Base-by-base conservation (phyloP, 53 echinoderm and acorn worm species). In the Antedon mediterranea region DNA sequence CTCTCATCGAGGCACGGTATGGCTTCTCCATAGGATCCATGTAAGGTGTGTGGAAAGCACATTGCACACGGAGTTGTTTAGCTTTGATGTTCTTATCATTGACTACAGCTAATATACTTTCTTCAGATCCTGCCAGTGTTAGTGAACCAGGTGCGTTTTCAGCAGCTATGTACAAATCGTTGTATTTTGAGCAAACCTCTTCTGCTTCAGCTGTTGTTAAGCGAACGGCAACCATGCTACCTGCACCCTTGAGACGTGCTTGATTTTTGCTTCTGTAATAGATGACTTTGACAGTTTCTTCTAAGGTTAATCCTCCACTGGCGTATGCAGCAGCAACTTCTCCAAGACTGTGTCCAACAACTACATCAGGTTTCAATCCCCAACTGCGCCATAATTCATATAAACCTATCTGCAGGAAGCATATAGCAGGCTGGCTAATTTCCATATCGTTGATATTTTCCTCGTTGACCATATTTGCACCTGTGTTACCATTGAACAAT, bases 271-370 rank as follows among this genome's bases (percentile, higher is more conserved):
- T 91, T 43, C 95, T 82, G 73, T 92, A 84, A 75, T 91, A 94
- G 31, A 94, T 89, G 43, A 87, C 91, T 43, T 77, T 77, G 30
- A 94, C 82, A 4, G 91, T 87, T 80, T 94, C 95, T 43, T 94
- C 87, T 23, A 94, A 72, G 15, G 89, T 86, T 75, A 94, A 75
- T 42, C 89, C 95, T 33, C 90, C 90, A 32, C 81, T 83, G 15
- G 91, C 95, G 75, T 94, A 94, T n/a, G 95, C 95, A 41, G 95
- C 95, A 0, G 95, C 91, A 26, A 94, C 86, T 75, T 94, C 95
- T 20, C 95, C 95, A 28, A 94, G 87, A 33, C 94, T 94, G 78
- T 94, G 94, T 4, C 94, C 94, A 5, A 94, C 87, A 29, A 91
- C 83, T 0, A 81, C 89, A 74, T 89, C 87, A 14, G 94, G 94